These are phyloP conservation scores for Lagopus muta DNA, from an alignment of 2,113 vertebrate genomes.

Conservation along the genomic window DNA sequence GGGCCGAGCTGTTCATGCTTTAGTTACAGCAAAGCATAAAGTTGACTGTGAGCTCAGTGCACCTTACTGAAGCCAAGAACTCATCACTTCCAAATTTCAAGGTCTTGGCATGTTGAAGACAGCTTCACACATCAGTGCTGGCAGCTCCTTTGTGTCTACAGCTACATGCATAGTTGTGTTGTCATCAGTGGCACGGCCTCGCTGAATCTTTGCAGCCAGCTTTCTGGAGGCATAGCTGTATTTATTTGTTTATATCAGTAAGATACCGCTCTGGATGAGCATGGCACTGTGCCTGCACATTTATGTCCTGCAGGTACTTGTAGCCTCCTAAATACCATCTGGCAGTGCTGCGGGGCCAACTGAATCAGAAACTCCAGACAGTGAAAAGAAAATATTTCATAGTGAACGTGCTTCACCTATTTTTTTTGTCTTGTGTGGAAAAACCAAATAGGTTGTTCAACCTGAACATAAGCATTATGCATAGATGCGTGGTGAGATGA, in stretches of 20 bases:
- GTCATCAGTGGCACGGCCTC: neutral
- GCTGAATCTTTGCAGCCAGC: neutral
- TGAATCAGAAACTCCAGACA: neutral
- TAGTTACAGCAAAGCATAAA: neutral
- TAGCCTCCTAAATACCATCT: neutral
- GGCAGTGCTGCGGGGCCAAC: neutral
- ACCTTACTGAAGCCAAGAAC: neutral
- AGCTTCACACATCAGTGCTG: fast-evolving
- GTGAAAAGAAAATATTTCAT: neutral
- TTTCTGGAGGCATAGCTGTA: neutral
- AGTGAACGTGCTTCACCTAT: neutral
- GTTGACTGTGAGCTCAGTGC: neutral
- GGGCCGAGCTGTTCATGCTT: neutral
- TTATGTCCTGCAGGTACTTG: neutral
- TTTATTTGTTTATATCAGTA: neutral
- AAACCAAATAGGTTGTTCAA: neutral
- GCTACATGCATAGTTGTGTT: neutral
- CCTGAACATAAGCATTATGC: neutral
- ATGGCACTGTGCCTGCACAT: neutral
- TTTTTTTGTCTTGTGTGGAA: neutral
- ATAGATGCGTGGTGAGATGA: neutral
- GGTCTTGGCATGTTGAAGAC: neutral
- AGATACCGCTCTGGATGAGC: neutral
- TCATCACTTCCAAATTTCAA: neutral
- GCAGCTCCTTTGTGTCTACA: neutral